Base-by-base conservation (phyloP, 2,113 vertebrate species). In the Neolamprologus toae region DNA sequence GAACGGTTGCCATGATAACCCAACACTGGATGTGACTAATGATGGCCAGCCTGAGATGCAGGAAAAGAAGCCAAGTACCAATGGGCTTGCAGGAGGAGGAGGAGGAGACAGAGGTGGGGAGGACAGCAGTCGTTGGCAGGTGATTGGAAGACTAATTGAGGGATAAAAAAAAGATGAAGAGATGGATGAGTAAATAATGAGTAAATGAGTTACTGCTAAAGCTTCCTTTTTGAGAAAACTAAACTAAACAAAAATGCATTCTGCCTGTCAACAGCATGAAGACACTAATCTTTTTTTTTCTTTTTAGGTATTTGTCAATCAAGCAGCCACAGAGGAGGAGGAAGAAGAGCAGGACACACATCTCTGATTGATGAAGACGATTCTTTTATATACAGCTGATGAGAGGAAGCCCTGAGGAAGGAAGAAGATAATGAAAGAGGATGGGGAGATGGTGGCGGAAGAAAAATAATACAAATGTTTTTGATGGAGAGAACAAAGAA, bases 1-100 rank as follows among this genome's bases (percentile, higher is more conserved):
- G 96, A 99, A 99, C 1, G 98, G 98, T 95, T 99, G 98, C 96
- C 99, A 99, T 83, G 98, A 99, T 96, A 99, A 99, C 96, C 99
- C 99, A 80, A 99, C 97, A 37, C 93, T 99, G 96, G 98, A 99
- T n/a, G 97, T 99, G 88, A 97, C 98, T 85, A 98, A 97, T 12
- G 98, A 99, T 94, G 95, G 97, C 95, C 98, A 98, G 87, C 96
- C 98, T 0, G 98, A 98, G 95, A 97, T 97, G 97, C 97, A 97
- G 90, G 97, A 99, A 94, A 98, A 99, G 95, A 98, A 98, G 86
- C 96, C 97, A 9, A 98, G 97, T 2, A 92, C 98, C 92, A 99
- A 99, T 0, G 98, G 98, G 9, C 97, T 97, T 8, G 87, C 97
- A 3, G 92, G 96, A 61, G 97, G 96, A 2, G 96, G 97, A 68